Percentiles rank a stretch among this genome's conserved stretches.
These are phyloP conservation scores for Portunus trituberculatus DNA, from an alignment of 1,140 invertebrate species.

Conservation along the genomic window DNA sequence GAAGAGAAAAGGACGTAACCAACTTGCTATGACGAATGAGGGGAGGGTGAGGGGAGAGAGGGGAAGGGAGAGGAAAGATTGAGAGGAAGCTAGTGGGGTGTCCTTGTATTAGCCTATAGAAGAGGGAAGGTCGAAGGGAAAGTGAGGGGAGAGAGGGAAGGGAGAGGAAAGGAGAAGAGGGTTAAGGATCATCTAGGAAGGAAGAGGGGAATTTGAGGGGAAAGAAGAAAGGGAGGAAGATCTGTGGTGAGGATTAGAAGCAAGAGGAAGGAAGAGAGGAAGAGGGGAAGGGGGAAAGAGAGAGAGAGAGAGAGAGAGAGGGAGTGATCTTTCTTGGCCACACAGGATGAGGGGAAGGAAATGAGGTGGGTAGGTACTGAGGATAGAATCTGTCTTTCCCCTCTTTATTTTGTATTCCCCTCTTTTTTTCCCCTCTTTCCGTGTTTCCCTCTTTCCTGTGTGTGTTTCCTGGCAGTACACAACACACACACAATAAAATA, in stretches of 20 bases:
- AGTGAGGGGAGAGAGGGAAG: background rate
- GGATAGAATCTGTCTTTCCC: background rate
- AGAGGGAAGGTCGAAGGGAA: background rate
- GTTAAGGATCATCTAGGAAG: background rate
- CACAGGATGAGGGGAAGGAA: slow-evolving; percentile 1
- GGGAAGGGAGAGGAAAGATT: background rate
- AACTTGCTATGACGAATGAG: background rate
- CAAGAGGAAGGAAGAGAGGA: background rate
- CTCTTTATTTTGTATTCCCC: background rate
- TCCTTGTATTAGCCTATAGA: background rate
- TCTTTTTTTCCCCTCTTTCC: background rate
- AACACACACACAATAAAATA: background rate
- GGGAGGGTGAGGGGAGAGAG: background rate
- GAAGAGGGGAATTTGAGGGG: slow-evolving; percentile 9
- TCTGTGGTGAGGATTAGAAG: background rate
- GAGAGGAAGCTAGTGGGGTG: background rate
- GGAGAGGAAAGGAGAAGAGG: background rate
- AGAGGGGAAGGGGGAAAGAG: background rate
- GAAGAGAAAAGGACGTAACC: background rate
- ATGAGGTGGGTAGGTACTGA: background rate
- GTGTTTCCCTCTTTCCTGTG: background rate
- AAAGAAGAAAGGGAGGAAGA: background rate
- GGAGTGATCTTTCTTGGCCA: background rate
- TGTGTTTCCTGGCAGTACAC: background rate
- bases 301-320: background rate